A percentile compares a stretch with the other conserved stretches of the same genome.
Evolutionary conservation across 2,113 vertebrate genomes (phyloP).

Genomic region (Austrofundulus limnaeus): DNA sequence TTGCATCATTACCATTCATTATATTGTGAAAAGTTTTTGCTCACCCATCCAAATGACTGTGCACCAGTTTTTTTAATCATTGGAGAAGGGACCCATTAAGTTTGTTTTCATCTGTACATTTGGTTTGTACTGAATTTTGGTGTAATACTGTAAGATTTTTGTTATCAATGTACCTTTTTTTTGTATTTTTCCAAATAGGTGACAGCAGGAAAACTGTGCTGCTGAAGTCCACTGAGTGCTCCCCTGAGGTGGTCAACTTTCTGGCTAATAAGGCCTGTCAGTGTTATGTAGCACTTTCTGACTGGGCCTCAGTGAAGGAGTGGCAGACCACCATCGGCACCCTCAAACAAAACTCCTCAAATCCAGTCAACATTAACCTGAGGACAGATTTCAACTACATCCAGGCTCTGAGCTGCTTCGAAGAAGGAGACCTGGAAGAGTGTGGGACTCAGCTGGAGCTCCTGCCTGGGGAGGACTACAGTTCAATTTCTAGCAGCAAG

Average conservation of each 20-base stretch:
- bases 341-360: conserved; percentile 87
- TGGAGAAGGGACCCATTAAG: too few relatives aligned
- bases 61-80: too few relatives aligned
- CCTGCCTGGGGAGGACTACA: conserved; percentile 94
- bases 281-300: conserved; percentile 91
- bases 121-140: not conserved
- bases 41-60: too few relatives aligned
- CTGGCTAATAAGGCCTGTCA: conserved; percentile 94
- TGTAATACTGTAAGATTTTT: not conserved
- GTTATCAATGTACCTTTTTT: not conserved
- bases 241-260: conserved; percentile 92
- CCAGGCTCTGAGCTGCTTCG: conserved; percentile 92
- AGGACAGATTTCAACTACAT: conserved; percentile 97
- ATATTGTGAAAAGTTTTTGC: too few relatives aligned
- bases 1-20: too few relatives aligned
- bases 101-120: too few relatives aligned
- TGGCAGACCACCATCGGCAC: conserved; percentile 89
- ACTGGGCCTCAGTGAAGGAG: conserved; percentile 93
- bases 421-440: conserved; percentile 88
- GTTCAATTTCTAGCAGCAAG: conserved; percentile 84
- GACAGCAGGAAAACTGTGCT: conserved; percentile 92
- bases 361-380: conserved; percentile 82
- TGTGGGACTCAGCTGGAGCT: conserved; percentile 92
- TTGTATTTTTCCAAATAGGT: conserved; percentile 69
- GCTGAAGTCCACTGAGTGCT: conserved; percentile 89